phyloP scores from a whole-genome alignment of 2,888 invertebrate genomes.

The Agrotis clavis region DNA sequence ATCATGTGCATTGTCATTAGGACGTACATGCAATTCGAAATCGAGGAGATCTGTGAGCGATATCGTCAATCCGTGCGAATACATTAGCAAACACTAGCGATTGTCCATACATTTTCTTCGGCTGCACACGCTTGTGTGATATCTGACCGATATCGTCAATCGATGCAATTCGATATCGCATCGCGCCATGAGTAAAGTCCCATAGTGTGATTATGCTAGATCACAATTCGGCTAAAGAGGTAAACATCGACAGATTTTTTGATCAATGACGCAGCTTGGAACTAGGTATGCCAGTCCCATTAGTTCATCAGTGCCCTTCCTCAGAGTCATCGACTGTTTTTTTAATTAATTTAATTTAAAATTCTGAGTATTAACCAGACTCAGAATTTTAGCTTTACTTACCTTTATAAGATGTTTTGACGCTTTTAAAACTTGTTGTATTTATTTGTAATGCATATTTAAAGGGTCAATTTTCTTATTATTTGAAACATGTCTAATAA shows the following conservation, averaged over 20 bases:
- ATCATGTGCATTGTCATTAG: too few species aligned
- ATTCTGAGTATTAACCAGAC: background rate
- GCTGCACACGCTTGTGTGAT: too few species aligned
- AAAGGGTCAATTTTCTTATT: background rate
- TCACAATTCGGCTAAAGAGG: background rate
- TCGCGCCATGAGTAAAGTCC: too few species aligned
- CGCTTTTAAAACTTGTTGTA: slow-evolving; percentile 3
- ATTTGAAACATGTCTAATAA: background rate
- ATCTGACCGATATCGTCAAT: too few species aligned
- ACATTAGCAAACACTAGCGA: too few species aligned
- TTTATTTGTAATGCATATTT: background rate
- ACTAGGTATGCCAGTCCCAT: background rate
- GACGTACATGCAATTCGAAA: too few species aligned
- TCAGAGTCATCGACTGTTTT: background rate
- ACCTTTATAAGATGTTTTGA: background rate
- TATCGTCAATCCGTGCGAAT: too few species aligned
- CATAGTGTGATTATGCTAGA: too few species aligned
- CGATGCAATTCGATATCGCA: too few species aligned
- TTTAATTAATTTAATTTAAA: too few species aligned
- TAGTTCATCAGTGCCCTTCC: background rate
- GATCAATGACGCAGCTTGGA: background rate
- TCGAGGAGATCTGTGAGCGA: too few species aligned
- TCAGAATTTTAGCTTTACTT: slow-evolving; percentile 11
- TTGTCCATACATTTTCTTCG: too few species aligned
- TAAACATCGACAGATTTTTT: background rate